Percentiles rank a stretch among this genome's conserved stretches.
phyloP scores from a whole-genome alignment of 2,797 vertebrate genomes.

The Phataginus tetradactyla region DNA sequence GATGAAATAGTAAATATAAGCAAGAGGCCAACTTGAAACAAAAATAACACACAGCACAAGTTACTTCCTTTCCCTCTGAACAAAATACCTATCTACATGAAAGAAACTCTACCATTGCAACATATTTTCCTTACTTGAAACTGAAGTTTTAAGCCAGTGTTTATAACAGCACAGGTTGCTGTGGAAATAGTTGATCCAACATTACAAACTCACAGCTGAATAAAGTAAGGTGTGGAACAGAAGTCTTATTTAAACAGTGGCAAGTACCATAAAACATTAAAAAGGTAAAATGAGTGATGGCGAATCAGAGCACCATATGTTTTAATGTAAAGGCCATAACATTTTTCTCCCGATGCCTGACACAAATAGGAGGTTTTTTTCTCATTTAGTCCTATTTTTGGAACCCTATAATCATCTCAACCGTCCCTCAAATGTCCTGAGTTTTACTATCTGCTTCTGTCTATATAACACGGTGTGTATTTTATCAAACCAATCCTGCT shows the following conservation, averaged over 20 bases:
- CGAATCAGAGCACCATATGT: conserved; percentile 50
- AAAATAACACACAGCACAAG: not conserved
- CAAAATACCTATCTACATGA: not conserved
- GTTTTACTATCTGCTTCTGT: not conserved
- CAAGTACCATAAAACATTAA: conserved; percentile 71
- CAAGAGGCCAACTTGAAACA: conserved; percentile 6
- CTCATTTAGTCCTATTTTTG: conserved; percentile 44
- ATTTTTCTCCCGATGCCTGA: not conserved
- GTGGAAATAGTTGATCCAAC: conserved; percentile 70
- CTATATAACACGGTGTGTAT: not conserved
- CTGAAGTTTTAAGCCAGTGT: conserved; percentile 40
- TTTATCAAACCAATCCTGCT: not conserved
- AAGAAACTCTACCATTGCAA: not conserved
- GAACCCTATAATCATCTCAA: conserved; percentile 32
- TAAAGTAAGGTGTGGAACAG: conserved; percentile 61
- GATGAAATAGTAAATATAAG: not conserved
- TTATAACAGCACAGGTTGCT: conserved; percentile 71
- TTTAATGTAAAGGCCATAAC: not conserved
- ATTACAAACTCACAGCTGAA: conserved; percentile 18
- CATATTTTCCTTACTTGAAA: conserved; percentile 53
- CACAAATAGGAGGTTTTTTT: conserved; percentile 32
- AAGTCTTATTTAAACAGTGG: conserved; percentile 68
- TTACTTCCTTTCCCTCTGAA: not conserved
- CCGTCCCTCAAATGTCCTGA: not conserved
- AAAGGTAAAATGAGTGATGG: not conserved